Conservation (phyloP, 2,113 vertebrate genomes). For the Neopipo cinnamomea region DNA sequence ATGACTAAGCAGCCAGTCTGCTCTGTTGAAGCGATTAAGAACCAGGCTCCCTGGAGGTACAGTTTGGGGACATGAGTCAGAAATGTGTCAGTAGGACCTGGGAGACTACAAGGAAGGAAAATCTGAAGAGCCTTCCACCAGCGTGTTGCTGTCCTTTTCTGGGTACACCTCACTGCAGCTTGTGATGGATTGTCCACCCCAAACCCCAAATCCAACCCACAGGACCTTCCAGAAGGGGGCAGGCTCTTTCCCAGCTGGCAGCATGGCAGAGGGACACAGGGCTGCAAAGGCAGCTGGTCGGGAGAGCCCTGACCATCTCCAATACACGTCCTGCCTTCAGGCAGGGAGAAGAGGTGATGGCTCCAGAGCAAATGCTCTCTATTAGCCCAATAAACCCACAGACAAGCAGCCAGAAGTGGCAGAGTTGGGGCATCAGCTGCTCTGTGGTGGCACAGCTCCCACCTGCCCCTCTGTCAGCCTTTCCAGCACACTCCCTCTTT, state of each 20-base stretch:
- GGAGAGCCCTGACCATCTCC: neutral
- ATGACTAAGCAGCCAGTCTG: neutral
- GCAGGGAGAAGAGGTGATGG: neutral
- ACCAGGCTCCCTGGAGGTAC: neutral
- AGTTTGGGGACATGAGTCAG: neutral
- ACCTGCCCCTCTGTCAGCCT: neutral
- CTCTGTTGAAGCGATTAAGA: neutral
- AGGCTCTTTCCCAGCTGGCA: neutral
- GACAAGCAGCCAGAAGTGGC: neutral
- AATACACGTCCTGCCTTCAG: neutral
- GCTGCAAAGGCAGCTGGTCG: neutral
- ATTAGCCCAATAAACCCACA: neutral
- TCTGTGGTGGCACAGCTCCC: neutral
- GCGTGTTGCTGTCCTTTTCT: neutral
- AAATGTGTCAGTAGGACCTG: neutral
- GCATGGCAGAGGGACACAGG: neutral
- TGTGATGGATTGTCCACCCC: neutral
- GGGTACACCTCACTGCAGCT: neutral
- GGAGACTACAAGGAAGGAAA: neutral
- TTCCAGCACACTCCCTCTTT: neutral
- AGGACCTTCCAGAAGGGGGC: neutral
- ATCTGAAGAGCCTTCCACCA: neutral
- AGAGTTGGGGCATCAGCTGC: neutral
- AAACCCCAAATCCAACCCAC: neutral
- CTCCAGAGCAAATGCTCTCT: neutral